These are phyloP conservation scores for Drosophila murphyi DNA, from an alignment of 1,140 invertebrate species.

Conservation along the genomic window DNA sequence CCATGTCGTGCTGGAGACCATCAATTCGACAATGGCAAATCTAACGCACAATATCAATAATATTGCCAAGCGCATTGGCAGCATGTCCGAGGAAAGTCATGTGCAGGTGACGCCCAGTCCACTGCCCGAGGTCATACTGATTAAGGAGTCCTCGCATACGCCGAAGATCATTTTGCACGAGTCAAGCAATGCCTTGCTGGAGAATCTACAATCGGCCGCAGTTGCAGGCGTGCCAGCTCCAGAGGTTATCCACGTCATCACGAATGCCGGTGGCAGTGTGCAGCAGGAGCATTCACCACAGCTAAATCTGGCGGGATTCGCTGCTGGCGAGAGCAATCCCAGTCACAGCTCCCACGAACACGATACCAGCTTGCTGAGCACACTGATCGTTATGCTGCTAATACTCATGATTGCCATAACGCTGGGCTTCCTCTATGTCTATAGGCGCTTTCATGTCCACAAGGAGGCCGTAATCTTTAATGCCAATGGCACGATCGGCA, in stretches of 20 bases:
- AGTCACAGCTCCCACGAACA: slow-evolving; percentile 55
- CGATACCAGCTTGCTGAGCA: slow-evolving; percentile 66
- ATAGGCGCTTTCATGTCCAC: slow-evolving; percentile 69
- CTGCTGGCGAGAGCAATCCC: slow-evolving; percentile 41
- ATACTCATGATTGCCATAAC: slow-evolving; percentile 64
- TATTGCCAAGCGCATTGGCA: slow-evolving; percentile 85
- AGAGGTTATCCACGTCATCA: slow-evolving; percentile 81
- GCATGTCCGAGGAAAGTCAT: slow-evolving; percentile 49
- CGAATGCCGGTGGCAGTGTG: slow-evolving; percentile 46
- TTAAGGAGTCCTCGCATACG: slow-evolving; percentile 65
- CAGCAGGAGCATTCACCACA: slow-evolving; percentile 51
- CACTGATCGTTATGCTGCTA: slow-evolving; percentile 66
- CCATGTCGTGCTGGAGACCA: slow-evolving; percentile 75
- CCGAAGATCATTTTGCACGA: slow-evolving; percentile 82
- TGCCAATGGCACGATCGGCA: slow-evolving; percentile 57
- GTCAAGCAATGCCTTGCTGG: slow-evolving; percentile 63
- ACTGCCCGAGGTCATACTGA: slow-evolving; percentile 75
- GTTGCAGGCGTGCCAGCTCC: slow-evolving; percentile 59
- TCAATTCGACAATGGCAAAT: slow-evolving; percentile 82
- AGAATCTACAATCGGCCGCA: slow-evolving; percentile 66
- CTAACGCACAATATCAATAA: slow-evolving; percentile 85
- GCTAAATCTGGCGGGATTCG: slow-evolving; percentile 66
- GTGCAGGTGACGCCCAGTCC: slow-evolving; percentile 48
- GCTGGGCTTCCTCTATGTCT: slow-evolving; percentile 70
- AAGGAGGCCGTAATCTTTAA: slow-evolving; percentile 64